Conservation (phyloP, 2,113 vertebrate genomes). For the Egretta garzetta region DNA sequence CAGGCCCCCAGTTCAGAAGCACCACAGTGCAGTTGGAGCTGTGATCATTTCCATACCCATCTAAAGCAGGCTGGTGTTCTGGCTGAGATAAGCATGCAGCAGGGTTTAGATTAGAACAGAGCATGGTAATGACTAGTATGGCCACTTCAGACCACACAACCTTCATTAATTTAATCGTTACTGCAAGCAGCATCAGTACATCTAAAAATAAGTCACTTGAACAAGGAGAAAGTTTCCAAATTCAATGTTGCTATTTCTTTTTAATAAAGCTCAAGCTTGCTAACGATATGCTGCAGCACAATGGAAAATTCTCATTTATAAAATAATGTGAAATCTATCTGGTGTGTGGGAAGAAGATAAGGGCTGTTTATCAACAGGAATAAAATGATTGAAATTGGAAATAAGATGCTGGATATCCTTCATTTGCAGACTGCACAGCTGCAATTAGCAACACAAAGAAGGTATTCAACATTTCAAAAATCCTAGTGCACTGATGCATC, state of each 20-base stretch:
- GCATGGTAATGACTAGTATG: background rate
- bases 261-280: constrained; percentile 2
- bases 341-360: constrained; percentile 53
- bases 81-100: background rate
- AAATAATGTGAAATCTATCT: constrained; percentile 34
- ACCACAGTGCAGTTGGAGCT: background rate
- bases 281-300: constrained; percentile 4
- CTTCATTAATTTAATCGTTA: background rate
- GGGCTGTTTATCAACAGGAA: constrained; percentile 53
- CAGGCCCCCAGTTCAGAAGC: background rate
- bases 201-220: constrained; percentile 4
- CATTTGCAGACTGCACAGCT: constrained; percentile 34
- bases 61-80: background rate
- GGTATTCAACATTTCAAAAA: constrained; percentile 24
- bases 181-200: background rate
- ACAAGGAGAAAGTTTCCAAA: background rate
- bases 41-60: background rate
- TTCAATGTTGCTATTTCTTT: background rate
- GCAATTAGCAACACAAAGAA: constrained; percentile 63
- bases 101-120: background rate
- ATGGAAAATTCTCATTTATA: constrained; percentile 1
- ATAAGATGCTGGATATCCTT: constrained; percentile 40
- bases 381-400: constrained; percentile 42
- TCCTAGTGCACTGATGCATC: constrained; percentile 31
- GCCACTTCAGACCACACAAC: background rate